Base-by-base conservation (phyloP, 2,113 vertebrate species). In the Pterophyllum scalare region DNA sequence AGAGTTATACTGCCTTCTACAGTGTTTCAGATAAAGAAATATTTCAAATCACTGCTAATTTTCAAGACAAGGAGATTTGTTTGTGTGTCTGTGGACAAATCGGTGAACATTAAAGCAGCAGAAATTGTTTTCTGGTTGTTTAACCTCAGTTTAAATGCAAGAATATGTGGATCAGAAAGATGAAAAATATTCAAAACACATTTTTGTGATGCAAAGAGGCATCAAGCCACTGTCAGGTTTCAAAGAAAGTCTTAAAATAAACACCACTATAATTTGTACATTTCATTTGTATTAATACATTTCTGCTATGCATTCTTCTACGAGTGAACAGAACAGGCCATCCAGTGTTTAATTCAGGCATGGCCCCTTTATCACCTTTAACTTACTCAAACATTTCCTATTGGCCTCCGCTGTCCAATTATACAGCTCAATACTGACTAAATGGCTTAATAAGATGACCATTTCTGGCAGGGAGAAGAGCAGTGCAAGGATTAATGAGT, bases 381-480 rank as follows among this genome's bases (percentile, higher is more conserved):
- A 91, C 74, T 91, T 83, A 78, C 80, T 87, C 43, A 80, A 82
- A 90, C 20, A 22, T 90, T 85, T 88, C 85, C 84, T 82, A 83
- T 84, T 61, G 46, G 78, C 78, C 76, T 81, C 72, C 65, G 58
- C 78, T 56, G 87, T 92, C 67, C 82, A 89, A 90, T 90, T 90
- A 88, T 40, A 86, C 84, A 91, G 83, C 70, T 91, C 87, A 84
- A 57, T 81, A 88, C 83, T 86, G 86, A 79, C 75, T 85, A 84
- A 89, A 89, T 88, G 58, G 87, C 81, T 88, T 87, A 83, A 91
- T 82, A 84, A 84, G 78, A 89, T 84, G 86, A 64, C 61, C 76
- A 61, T 83, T 84, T 91, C 88, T 91, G 88, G 85, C 83, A 83
- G 82, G 15, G 59, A 86, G 56, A 85, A 59, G 59, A 59, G 79